phyloP scores from a whole-genome alignment of 2,888 invertebrate genomes.

The Caenorhabditis macrosperma region DNA sequence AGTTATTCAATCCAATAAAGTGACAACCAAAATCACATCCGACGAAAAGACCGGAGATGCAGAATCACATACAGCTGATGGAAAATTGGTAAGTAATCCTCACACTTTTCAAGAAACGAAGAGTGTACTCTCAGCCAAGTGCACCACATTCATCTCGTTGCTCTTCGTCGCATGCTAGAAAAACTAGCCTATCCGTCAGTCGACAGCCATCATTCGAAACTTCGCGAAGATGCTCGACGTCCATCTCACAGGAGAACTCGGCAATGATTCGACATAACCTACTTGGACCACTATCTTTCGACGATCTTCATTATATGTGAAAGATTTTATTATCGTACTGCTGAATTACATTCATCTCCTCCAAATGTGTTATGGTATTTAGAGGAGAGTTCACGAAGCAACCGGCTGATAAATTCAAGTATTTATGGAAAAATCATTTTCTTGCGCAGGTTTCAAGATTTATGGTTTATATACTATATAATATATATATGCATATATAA shows the following conservation, averaged over 20 bases:
- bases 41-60: conserved; percentile 11
- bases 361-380: neutral
- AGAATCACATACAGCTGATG: neutral
- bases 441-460: too few relatives aligned
- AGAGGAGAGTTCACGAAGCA: too few relatives aligned
- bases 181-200: conserved; percentile 24
- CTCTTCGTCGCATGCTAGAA: conserved; percentile 11
- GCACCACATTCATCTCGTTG: conserved; percentile 33
- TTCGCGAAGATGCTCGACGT: conserved; percentile 44
- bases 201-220: conserved; percentile 38
- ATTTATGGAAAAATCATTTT: too few relatives aligned
- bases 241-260: conserved; percentile 48
- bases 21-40: conserved; percentile 39
- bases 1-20: conserved; percentile 58
- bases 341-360: too few relatives aligned
- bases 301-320: conserved; percentile 78
- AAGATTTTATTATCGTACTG: too few relatives aligned
- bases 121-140: neutral
- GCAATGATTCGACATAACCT: conserved; percentile 76
- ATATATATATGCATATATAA: too few relatives aligned
- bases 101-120: too few relatives aligned
- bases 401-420: too few relatives aligned
- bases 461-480: too few relatives aligned
- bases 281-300: conserved; percentile 76
- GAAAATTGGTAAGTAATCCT: neutral